Base-by-base conservation (phyloP, 2,113 vertebrate species). In the Anser cygnoides region DNA sequence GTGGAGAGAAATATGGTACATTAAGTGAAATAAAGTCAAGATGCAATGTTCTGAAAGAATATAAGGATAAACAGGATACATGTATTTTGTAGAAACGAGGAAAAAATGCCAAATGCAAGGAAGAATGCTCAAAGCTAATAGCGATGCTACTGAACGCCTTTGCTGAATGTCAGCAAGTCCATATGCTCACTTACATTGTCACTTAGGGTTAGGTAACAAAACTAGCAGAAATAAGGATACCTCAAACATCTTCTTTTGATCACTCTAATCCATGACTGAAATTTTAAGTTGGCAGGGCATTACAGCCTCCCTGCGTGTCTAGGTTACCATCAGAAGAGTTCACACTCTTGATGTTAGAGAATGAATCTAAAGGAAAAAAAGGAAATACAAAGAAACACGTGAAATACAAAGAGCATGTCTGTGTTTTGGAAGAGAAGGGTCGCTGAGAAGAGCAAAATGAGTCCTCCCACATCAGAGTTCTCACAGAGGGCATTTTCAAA, bases 11-110 rank as follows among this genome's bases (percentile, higher is more conserved):
- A 97, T 95, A 97, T 66, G 94, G 97, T 96, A 97, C 97, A 97
- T 97, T 97, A 98, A 97, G 96, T 94, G 95, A 95, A 97, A 97
- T 97, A 98, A 97, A 98, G 96, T 97, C 94, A 97, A 97, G 98
- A 97, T 95, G 85, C 92, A 91, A 91, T 83, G 39, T 97, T 97
- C 97, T 96, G 94, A 97, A 97, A 97, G 95, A 97, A 96, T 95
- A 96, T 90, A 97, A 97, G 96, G 95, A 96, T 97, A 98, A 97
- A 98, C 92, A 95, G 94, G 93, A 98, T 97, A 97, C 65, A 49
- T 13, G 66, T 88, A 84, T 93, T 97, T 97, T 95, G 94, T 86
- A 96, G 93, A 94, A 95, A 87, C 75, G 26, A 54, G 8, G 44
- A 5, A 14, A 23, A 86, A 72, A 73, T 50, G 87, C 63, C 95